phyloP scores from a whole-genome alignment of 92 coral and sea anemone species.

The Actinernus sp. region DNA sequence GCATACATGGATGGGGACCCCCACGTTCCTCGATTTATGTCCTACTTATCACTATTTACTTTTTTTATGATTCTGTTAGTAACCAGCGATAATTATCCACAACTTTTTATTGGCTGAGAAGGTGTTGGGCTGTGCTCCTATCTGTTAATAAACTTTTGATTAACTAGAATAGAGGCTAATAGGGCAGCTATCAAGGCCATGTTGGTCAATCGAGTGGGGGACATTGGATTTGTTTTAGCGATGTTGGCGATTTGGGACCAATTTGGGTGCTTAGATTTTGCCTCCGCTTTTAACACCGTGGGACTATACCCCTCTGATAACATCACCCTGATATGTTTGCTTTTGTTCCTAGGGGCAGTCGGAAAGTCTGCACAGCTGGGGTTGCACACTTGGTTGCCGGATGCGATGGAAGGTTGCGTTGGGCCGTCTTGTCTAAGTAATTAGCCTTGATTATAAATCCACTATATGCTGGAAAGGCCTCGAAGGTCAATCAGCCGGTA shows the following conservation, averaged over 20 bases:
- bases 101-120: constrained; percentile 90
- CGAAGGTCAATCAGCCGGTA: constrained; percentile 85
- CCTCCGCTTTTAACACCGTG: constrained; percentile 73
- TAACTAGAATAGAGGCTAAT: constrained; percentile 81
- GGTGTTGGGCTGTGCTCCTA: constrained; percentile 90
- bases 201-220: constrained; percentile 88
- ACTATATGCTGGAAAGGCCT: constrained; percentile 88
- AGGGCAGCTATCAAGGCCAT: constrained; percentile 85
- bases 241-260: constrained; percentile 79
- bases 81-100: constrained; percentile 81
- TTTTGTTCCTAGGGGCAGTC: constrained; percentile 79
- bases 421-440: constrained; percentile 93
- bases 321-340: constrained; percentile 76
- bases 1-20: constrained; percentile 89
- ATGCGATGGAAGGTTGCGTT: constrained; percentile 93
- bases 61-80: constrained; percentile 86
- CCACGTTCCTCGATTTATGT: constrained; percentile 86
- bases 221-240: constrained; percentile 82
- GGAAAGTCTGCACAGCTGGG: constrained; percentile 93
- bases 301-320: constrained; percentile 56
- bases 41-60: constrained; percentile 81
- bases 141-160: constrained; percentile 82
- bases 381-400: constrained; percentile 91
- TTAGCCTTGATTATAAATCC: constrained; percentile 82
- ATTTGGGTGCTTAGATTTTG: constrained; percentile 86